These are phyloP conservation scores for Drosophila mercatorum DNA, from an alignment of 2,888 invertebrate species.

Conservation along the genomic window DNA sequence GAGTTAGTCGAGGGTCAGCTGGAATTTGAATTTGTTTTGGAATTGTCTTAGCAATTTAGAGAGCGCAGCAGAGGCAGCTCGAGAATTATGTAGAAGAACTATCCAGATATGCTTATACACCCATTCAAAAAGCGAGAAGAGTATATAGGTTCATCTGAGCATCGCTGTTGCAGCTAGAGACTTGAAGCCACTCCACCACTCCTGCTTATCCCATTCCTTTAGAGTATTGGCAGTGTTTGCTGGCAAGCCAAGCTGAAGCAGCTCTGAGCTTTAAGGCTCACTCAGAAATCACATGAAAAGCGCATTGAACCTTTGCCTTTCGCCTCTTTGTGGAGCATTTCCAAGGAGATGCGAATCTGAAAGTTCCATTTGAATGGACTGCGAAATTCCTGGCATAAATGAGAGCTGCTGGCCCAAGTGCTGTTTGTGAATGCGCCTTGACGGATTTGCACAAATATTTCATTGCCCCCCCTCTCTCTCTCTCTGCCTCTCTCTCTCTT, in stretches of 20 bases:
- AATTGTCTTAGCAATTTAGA: neutral
- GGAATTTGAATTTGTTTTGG: neutral
- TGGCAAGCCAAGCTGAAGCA: too few species aligned
- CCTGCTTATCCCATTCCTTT: too few species aligned
- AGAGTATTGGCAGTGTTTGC: too few species aligned
- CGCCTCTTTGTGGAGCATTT: slow-evolving; percentile 52
- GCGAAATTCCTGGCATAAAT: slow-evolving; percentile 55
- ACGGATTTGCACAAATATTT: slow-evolving; percentile 57
- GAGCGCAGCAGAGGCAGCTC: neutral
- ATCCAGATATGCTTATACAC: neutral
- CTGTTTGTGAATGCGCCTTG: slow-evolving; percentile 43
- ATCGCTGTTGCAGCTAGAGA: too few species aligned
- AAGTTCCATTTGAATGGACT: slow-evolving; percentile 54
- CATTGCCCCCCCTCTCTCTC: slow-evolving; percentile 14
- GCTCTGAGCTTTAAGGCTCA: neutral
- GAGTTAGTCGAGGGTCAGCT: neutral
- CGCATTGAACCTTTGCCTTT: slow-evolving; percentile 16
- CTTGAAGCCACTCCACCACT: too few species aligned
- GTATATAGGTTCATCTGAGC: neutral
- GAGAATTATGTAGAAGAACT: neutral
- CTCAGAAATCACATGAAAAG: slow-evolving; percentile 16
- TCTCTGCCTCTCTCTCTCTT: neutral
- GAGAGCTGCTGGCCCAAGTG: slow-evolving; percentile 6
- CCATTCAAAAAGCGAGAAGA: neutral
- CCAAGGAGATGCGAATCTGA: slow-evolving; percentile 57